These are phyloP conservation scores for Drosophila fungiperda DNA, from an alignment of 2,888 invertebrate species.

Conservation along the genomic window DNA sequence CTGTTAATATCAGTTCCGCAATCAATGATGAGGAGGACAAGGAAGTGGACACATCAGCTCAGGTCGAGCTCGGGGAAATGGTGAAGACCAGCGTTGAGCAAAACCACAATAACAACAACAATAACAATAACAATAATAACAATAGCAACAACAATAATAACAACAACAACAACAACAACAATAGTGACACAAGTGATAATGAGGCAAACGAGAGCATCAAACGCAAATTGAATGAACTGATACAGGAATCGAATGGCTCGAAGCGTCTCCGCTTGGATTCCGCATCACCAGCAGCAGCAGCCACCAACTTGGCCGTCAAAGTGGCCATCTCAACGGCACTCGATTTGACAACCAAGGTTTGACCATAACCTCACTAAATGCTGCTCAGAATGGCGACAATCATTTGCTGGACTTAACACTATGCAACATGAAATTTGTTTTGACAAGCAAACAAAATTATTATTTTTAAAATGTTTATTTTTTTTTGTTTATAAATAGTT, in stretches of 20 bases:
- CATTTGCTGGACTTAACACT: conserved; percentile 32
- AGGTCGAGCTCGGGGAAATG: conserved; percentile 37
- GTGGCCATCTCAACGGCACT: conserved; percentile 78
- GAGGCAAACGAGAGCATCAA: conserved; percentile 52
- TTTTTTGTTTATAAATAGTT: not conserved
- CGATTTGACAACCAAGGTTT: conserved; percentile 89
- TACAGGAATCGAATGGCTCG: conserved; percentile 54
- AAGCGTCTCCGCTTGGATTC: conserved; percentile 66
- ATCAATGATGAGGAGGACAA: conserved; percentile 3
- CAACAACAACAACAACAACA: conserved; percentile 51
- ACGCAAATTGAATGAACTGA: conserved; percentile 61
- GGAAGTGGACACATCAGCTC: not conserved
- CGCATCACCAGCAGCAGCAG: conserved; percentile 11
- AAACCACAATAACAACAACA: conserved; percentile 37
- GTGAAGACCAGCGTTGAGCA: conserved; percentile 56
- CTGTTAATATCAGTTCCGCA: not conserved
- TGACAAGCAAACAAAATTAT: not conserved
- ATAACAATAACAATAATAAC: conserved; percentile 38
- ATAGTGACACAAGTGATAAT: conserved; percentile 61
- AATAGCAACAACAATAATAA: conserved; percentile 41
- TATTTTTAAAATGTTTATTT: not conserved
- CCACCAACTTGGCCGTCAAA: conserved; percentile 44
- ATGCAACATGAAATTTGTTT: conserved; percentile 32
- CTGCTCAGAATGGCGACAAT: conserved; percentile 23
- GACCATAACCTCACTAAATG: conserved; percentile 21